These are phyloP conservation scores for Hylia prasina DNA, from an alignment of 2,113 vertebrate species.

Conservation along the genomic window DNA sequence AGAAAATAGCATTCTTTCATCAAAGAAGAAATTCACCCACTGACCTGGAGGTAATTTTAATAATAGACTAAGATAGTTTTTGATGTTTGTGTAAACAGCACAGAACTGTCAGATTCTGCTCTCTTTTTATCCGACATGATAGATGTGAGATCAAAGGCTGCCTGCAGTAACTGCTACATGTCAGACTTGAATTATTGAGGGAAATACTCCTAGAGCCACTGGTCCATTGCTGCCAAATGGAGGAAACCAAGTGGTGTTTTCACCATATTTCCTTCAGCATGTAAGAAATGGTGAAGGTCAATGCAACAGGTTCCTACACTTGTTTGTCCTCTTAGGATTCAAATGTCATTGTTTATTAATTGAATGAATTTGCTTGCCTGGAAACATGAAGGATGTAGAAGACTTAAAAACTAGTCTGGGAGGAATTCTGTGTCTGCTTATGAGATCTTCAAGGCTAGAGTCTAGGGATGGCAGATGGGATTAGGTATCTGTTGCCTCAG, in stretches of 20 bases:
- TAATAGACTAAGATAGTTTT: conserved; percentile 25
- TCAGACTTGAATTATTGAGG: neutral
- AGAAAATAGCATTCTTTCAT: neutral
- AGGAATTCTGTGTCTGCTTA: neutral
- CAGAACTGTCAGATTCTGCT: neutral
- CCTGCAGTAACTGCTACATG: neutral
- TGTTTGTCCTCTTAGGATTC: neutral
- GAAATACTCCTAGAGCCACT: neutral
- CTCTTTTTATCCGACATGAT: neutral
- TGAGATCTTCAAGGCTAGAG: neutral
- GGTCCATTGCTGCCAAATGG: neutral
- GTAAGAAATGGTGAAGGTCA: neutral
- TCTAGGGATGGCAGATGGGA: neutral
- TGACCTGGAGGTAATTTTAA: conserved; percentile 48
- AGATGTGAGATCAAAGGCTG: conserved; percentile 25
- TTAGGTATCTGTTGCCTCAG: neutral
- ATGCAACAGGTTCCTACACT: neutral
- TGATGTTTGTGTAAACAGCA: conserved; percentile 20
- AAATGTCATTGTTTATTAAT: neutral
- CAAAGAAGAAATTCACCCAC: conserved; percentile 17
- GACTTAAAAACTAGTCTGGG: neutral
- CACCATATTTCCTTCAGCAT: neutral
- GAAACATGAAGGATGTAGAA: neutral
- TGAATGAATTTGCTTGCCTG: neutral
- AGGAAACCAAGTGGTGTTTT: neutral